These are phyloP conservation scores for Coptodon rendalli DNA, from an alignment of 2,113 vertebrate genomes.

Conservation along the genomic window DNA sequence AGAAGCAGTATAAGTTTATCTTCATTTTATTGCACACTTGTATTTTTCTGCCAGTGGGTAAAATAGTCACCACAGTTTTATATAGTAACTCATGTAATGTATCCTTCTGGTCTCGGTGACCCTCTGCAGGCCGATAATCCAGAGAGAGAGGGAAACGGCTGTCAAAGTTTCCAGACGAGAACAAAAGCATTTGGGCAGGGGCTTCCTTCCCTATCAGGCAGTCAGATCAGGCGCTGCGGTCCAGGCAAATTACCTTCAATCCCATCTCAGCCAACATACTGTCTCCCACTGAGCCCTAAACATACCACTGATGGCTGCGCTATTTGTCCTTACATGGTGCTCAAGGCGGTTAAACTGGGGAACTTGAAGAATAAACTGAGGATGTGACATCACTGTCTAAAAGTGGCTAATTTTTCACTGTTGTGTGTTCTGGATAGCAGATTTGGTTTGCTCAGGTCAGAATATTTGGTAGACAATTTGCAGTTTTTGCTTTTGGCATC, in stretches of 20 bases:
- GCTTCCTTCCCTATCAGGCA: constrained; percentile 62
- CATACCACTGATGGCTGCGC: neutral
- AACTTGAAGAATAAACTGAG: constrained; percentile 12
- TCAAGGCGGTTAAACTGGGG: neutral
- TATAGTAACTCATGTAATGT: neutral
- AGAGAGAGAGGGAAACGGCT: constrained; percentile 10
- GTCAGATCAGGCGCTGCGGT: constrained; percentile 24
- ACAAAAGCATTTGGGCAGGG: constrained; percentile 56
- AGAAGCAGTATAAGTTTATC: neutral
- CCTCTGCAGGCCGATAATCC: constrained; percentile 3
- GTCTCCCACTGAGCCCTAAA: constrained; percentile 12
- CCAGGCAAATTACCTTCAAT: constrained; percentile 27
- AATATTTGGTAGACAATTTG: neutral
- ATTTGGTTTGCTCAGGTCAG: neutral
- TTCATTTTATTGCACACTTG: neutral
- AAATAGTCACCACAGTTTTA: neutral
- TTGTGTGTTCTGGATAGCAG: neutral
- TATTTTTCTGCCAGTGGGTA: neutral
- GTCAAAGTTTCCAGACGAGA: constrained; percentile 62
- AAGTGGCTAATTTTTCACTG: neutral
- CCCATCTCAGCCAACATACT: constrained; percentile 26
- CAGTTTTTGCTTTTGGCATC: neutral
- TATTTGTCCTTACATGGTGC: constrained; percentile 37
- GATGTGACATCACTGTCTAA: constrained; percentile 32
- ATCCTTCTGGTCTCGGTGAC: neutral